A percentile compares a stretch with the other conserved stretches of the same genome.
These are phyloP conservation scores for Notamacropus eugenii DNA, from an alignment of 2,797 vertebrate genomes.

Conservation along the genomic window DNA sequence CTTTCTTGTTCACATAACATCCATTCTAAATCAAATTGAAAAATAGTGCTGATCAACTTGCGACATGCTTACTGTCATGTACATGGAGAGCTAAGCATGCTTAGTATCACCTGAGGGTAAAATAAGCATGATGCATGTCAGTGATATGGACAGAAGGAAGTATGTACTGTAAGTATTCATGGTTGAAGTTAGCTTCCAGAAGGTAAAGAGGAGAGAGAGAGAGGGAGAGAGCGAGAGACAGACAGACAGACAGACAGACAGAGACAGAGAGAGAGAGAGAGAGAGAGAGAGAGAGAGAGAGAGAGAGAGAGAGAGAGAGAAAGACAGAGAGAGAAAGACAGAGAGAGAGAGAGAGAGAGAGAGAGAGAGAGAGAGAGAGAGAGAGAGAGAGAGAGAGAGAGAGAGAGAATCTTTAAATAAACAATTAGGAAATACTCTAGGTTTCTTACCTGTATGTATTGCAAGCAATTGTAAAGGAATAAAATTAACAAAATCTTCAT, in stretches of 20 bases:
- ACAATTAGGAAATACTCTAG: background rate
- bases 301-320: background rate
- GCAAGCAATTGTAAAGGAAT: background rate
- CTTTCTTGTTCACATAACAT: constrained; percentile 48
- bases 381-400: background rate
- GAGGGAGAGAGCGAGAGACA: no score
- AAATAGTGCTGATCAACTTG: constrained; percentile 13
- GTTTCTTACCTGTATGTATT: constrained; percentile 27
- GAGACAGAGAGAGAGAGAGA: background rate
- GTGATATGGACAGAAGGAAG: background rate
- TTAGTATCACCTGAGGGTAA: constrained; percentile 59
- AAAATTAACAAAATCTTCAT: constrained; percentile 19
- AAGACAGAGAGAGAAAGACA: background rate
- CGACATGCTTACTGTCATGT: constrained; percentile 60
- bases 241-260: no score
- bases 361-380: background rate
- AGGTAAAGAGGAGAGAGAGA: background rate
- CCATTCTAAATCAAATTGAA: constrained; percentile 47
- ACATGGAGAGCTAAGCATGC: constrained; percentile 2
- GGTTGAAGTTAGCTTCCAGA: background rate
- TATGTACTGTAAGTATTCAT: background rate
- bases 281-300: background rate
- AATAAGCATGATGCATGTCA: constrained; percentile 26
- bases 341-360: background rate
- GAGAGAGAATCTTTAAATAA: constrained; percentile 5